Evolutionary conservation across 2,797 vertebrate genomes (phyloP).

Genomic region (Cottoperca gobio): DNA sequence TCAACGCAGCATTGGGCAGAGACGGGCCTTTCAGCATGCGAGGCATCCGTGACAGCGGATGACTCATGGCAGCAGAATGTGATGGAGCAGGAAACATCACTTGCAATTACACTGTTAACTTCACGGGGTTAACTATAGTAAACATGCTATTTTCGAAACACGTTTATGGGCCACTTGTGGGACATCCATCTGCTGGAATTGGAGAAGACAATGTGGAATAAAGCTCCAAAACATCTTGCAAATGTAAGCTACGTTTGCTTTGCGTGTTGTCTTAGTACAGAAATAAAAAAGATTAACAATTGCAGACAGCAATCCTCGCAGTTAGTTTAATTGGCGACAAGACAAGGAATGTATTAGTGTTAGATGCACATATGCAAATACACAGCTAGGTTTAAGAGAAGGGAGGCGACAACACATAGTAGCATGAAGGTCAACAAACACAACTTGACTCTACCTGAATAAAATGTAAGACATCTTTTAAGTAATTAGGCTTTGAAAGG

Average conservation of each 20-base stretch:
- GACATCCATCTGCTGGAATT: slow-evolving; percentile 62
- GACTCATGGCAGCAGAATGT: slow-evolving; percentile 63
- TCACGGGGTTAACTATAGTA: slow-evolving; percentile 58
- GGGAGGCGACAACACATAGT: neutral
- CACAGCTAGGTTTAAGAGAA: neutral
- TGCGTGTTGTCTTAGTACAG: slow-evolving; percentile 49
- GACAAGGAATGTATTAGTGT: neutral
- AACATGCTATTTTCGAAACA: slow-evolving; percentile 71
- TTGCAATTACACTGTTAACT: slow-evolving; percentile 49
- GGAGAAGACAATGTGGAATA: slow-evolving; percentile 52
- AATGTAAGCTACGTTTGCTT: slow-evolving; percentile 49
- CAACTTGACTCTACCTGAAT: neutral
- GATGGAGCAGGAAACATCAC: slow-evolving; percentile 55
- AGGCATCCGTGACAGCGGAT: slow-evolving; percentile 43
- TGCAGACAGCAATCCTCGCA: slow-evolving; percentile 3
- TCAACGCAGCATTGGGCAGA: slow-evolving; percentile 12
- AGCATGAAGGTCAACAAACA: neutral
- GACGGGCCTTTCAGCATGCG: slow-evolving; percentile 28
- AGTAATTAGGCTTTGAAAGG: slow-evolving; percentile 10
- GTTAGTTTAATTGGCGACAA: neutral
- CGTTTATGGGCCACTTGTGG: slow-evolving; percentile 62
- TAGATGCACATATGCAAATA: neutral
- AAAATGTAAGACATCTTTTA: slow-evolving; percentile 3
- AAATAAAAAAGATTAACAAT: slow-evolving; percentile 52
- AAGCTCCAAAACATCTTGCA: slow-evolving; percentile 55